Base-by-base conservation (phyloP, 37 sponge, comb jelly and placozoan species). In the Halisarca cf. caerulea region DNA sequence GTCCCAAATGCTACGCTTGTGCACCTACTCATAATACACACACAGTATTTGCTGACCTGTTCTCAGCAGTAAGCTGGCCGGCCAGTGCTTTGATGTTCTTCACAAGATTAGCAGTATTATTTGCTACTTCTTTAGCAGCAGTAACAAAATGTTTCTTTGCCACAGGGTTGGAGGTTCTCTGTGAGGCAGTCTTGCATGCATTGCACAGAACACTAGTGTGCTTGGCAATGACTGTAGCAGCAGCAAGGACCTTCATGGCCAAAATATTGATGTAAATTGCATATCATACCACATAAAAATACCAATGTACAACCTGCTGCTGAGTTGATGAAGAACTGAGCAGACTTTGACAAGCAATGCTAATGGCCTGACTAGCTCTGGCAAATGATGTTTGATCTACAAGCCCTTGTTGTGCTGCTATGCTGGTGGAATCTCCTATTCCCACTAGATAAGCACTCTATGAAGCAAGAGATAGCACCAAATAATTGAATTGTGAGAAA, bases 61-160 rank as follows among this genome's bases (percentile, higher is more conserved):
- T 93, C 73, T 87, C 90, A 1, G 91, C 88, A 39, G 84, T 88
- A 28, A 95, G 77, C 18, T 93, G 60, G 33, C 89, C 90, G 72
- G 96, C 96, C 57, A 98, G 78, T 27, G 89, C 90, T 77, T 92
- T 95, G 75, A 95, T 95, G 66, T 86, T 87, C 92, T 92, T 89
- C 18, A 92, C 96, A 5, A 95, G 87, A 51, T 89, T 80, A 9
- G 89, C 96, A 32, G 99, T 98, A 64, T 85, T 84, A 80, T 92
- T 92, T 79, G 99, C 99, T 1, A 98, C 97, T 53, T 98, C 95
- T 74, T 98, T 98, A 40, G 99, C 99, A 21, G 91, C 91, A 45
- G 94, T 95, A n/a, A 98, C 93, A 88, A 98, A 98, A 81, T 98
- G 94, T 61, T 86, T 94, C 83, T 96, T 96, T 28, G 99, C 99